These are phyloP conservation scores for Acridotheres tristis DNA, from an alignment of 2,797 vertebrate species.

Conservation along the genomic window DNA sequence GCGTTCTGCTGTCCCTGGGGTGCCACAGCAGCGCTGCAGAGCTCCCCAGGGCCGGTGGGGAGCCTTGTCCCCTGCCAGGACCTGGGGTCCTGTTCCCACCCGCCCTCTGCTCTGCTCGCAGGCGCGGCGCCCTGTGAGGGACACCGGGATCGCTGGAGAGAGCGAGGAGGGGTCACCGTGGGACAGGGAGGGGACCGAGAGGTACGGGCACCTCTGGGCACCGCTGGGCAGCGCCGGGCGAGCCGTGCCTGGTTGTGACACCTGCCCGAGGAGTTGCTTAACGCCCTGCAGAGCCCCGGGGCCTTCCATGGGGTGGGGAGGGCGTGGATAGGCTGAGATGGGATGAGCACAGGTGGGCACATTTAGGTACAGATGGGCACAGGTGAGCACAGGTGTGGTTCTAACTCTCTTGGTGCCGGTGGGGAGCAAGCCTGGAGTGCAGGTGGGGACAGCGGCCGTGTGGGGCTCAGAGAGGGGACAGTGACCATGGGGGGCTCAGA, in stretches of 20 bases:
- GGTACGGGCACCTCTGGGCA: not conserved
- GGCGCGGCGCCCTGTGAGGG: rapidly evolving
- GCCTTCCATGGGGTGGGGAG: not conserved
- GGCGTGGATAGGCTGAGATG: not conserved
- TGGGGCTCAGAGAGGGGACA: too few relatives aligned
- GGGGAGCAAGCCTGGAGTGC: not conserved
- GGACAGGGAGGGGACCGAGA: not conserved
- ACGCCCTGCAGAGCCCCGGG: rapidly evolving
- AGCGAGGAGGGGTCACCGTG: rapidly evolving
- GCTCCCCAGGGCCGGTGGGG: rapidly evolving
- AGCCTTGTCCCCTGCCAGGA: not conserved
- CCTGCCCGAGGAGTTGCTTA: rapidly evolving
- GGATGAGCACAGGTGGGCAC: too few relatives aligned
- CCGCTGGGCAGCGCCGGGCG: too few relatives aligned
- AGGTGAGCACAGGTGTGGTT: not conserved
- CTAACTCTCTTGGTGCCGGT: rapidly evolving
- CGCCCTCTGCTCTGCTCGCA: not conserved
- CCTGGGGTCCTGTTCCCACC: not conserved
- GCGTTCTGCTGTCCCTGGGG: not conserved
- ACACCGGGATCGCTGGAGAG: rapidly evolving
- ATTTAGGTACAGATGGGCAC: too few relatives aligned
- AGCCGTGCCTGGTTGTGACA: too few relatives aligned
- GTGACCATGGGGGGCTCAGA: too few relatives aligned
- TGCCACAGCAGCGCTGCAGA: rapidly evolving
- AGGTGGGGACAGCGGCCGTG: too few relatives aligned